Conservation (phyloP, 2,113 vertebrate species). For the Cephalopholis sonnerati region DNA sequence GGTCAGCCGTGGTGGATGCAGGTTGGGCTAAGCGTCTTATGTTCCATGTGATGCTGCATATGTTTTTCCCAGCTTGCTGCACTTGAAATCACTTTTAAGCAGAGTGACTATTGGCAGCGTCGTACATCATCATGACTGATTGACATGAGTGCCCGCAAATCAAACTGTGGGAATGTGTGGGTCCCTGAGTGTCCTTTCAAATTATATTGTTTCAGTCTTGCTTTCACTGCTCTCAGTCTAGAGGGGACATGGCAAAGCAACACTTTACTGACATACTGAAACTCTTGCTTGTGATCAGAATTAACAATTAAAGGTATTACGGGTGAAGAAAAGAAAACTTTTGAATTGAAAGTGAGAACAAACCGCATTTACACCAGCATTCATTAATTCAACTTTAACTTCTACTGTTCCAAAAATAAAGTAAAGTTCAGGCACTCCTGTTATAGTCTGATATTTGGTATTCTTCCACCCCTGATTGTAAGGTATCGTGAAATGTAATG, state of each 20-base stretch:
- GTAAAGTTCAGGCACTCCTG: background rate
- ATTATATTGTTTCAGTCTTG: background rate
- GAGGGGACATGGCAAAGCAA: background rate
- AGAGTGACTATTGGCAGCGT: background rate
- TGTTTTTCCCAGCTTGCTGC: background rate
- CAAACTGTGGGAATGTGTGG: background rate
- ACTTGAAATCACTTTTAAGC: slow-evolving; percentile 15
- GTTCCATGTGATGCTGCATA: background rate
- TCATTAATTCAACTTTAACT: background rate
- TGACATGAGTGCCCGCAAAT: slow-evolving; percentile 12
- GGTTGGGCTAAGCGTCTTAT: background rate
- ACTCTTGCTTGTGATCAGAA: background rate
- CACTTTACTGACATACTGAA: too few species aligned
- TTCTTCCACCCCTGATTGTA: slow-evolving; percentile 1
- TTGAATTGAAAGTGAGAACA: background rate
- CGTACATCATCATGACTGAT: background rate
- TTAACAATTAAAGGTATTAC: background rate
- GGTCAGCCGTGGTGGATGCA: background rate
- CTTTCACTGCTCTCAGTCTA: background rate
- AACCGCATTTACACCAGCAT: background rate
- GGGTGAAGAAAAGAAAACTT: background rate
- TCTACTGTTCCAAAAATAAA: background rate
- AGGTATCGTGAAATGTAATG: slow-evolving; percentile 29
- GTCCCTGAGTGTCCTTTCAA: background rate
- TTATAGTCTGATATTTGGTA: slow-evolving; percentile 21